Percentiles rank a stretch among this genome's conserved stretches.
Evolutionary conservation across 2,888 invertebrate genomes (phyloP).

Genomic region (Synergus japonicus): DNA sequence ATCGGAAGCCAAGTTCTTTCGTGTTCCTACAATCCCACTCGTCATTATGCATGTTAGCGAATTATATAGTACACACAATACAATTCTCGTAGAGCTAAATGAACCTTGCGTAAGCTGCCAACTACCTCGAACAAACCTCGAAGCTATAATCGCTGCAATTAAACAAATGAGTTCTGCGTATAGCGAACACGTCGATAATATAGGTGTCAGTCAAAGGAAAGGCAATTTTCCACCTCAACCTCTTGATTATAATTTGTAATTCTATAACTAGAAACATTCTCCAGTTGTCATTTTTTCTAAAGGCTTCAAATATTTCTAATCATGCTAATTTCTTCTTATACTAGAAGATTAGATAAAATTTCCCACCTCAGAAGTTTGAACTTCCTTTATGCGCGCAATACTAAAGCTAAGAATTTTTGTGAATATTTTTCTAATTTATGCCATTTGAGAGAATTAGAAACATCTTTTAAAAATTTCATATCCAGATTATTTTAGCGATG

Average conservation of each 20-base stretch:
- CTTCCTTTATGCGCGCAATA: background rate
- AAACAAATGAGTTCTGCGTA: constrained; percentile 64
- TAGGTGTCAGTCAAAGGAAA: background rate
- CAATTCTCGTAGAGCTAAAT: background rate
- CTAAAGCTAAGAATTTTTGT: background rate
- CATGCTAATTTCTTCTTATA: background rate
- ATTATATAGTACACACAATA: background rate
- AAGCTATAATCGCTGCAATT: constrained; percentile 63
- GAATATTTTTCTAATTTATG: background rate
- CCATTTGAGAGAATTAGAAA: background rate
- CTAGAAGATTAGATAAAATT: background rate
- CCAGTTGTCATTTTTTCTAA: background rate
- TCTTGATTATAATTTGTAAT: background rate
- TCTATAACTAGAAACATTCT: background rate
- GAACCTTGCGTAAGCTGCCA: background rate
- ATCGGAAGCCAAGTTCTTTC: background rate
- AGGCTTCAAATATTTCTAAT: background rate
- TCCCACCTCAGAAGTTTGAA: background rate
- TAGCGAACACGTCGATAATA: background rate
- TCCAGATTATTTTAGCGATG: background rate
- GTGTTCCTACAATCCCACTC: background rate
- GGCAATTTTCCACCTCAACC: background rate
- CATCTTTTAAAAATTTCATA: background rate
- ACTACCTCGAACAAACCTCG: constrained; percentile 13
- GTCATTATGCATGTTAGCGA: background rate